These are phyloP conservation scores for Aphaenogaster floridana DNA, from an alignment of 1,140 invertebrate genomes.

Conservation along the genomic window DNA sequence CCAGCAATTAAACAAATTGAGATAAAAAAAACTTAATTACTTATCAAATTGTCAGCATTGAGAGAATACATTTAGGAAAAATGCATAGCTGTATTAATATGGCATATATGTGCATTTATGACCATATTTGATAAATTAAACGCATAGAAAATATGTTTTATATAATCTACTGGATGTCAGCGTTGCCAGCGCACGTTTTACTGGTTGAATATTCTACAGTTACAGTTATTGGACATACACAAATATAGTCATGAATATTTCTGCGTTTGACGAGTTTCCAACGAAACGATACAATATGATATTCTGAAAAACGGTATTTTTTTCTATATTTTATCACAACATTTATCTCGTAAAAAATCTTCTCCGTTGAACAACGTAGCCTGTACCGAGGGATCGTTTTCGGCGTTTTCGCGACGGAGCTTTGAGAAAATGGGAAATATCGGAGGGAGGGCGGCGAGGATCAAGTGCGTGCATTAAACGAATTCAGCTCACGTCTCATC, in stretches of 20 bases:
- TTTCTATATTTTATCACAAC: neutral
- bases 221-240: neutral
- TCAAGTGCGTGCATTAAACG: slow-evolving; percentile 50
- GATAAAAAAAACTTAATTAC: slow-evolving; percentile 16
- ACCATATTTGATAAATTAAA: slow-evolving; percentile 8
- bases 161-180: neutral
- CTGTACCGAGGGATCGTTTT: neutral
- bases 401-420: neutral
- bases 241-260: slow-evolving; percentile 19
- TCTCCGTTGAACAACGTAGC: neutral
- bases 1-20: slow-evolving; percentile 28
- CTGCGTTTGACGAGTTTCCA: neutral
- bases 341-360: neutral
- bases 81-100: neutral
- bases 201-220: slow-evolving; percentile 11
- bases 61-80: slow-evolving; percentile 11
- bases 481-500: slow-evolving; percentile 64
- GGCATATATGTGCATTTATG: neutral
- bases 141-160: slow-evolving; percentile 2
- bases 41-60: slow-evolving; percentile 1
- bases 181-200: neutral
- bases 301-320: neutral
- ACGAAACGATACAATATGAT: neutral
- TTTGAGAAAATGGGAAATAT: slow-evolving; percentile 33
- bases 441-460: neutral